Evolutionary conservation across 2,888 invertebrate species (phyloP).

Genomic region (Hanleya hanleyi): DNA sequence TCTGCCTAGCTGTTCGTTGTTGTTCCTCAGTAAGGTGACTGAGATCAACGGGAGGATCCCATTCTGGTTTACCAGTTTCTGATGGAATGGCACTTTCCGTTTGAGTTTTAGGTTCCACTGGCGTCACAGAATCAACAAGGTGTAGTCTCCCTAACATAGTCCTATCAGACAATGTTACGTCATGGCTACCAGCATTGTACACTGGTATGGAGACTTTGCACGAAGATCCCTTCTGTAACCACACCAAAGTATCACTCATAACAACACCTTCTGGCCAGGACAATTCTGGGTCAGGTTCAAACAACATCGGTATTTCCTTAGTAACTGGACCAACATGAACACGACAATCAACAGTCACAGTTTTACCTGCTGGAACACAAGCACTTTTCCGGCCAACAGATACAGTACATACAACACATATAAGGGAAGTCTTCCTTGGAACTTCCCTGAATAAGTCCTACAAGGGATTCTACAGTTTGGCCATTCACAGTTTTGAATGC

Average conservation of each 20-base stretch:
- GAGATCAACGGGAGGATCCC: slow-evolving; percentile 30
- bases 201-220: background rate
- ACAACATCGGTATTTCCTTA: background rate
- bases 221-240: background rate
- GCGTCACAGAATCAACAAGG: background rate
- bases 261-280: background rate
- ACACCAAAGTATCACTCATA: no score
- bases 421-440: background rate
- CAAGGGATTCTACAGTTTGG: background rate
- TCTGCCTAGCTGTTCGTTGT: slow-evolving; percentile 14
- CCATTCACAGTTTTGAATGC: background rate
- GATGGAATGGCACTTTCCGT: no score
- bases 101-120: background rate
- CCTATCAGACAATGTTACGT: background rate
- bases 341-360: background rate
- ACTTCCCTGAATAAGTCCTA: background rate
- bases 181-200: background rate
- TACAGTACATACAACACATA: background rate
- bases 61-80: background rate
- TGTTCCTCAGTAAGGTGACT: slow-evolving; percentile 19
- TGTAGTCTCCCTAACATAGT: background rate
- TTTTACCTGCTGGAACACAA: background rate
- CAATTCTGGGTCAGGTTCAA: background rate
- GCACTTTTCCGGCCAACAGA: background rate
- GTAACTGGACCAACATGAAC: background rate